Evolutionary conservation across 2,113 vertebrate genomes (phyloP).

Genomic region (Illadopsis cleaveri): DNA sequence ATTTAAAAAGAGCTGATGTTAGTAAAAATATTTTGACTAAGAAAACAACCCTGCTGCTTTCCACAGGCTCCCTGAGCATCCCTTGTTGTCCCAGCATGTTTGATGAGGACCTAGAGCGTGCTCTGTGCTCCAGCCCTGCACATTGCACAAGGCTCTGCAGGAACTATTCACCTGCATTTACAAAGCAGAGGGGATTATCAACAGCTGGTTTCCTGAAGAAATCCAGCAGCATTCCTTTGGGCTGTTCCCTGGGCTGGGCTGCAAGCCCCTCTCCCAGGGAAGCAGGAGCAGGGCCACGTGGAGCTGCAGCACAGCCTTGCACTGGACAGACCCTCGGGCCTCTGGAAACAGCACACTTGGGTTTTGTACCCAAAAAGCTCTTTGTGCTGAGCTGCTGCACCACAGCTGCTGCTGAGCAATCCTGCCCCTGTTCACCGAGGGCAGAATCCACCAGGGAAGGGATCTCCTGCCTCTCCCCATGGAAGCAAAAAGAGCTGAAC

Average conservation of each 20-base stretch:
- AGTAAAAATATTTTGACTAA: background rate
- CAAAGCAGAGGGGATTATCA: background rate
- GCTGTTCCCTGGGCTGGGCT: background rate
- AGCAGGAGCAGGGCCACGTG: fast-evolving
- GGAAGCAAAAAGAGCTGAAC: background rate
- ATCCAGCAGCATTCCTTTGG: background rate
- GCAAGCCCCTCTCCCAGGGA: background rate
- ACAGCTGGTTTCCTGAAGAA: background rate
- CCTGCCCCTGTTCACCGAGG: fast-evolving
- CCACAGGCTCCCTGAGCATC: background rate
- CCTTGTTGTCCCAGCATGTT: too few species aligned
- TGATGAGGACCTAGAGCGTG: fast-evolving
- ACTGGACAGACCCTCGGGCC: fast-evolving
- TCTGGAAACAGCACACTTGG: background rate
- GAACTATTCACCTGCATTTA: background rate
- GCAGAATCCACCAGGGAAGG: background rate
- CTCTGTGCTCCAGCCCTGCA: background rate
- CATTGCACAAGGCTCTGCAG: background rate
- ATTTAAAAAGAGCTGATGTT: background rate
- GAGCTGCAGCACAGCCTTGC: background rate
- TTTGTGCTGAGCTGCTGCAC: background rate
- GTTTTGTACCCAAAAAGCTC: background rate
- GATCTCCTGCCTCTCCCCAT: background rate
- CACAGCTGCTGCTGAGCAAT: background rate
- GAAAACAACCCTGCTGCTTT: background rate